These are phyloP conservation scores for Lithophane ornitopus DNA, from an alignment of 2,888 invertebrate genomes.

Conservation along the genomic window DNA sequence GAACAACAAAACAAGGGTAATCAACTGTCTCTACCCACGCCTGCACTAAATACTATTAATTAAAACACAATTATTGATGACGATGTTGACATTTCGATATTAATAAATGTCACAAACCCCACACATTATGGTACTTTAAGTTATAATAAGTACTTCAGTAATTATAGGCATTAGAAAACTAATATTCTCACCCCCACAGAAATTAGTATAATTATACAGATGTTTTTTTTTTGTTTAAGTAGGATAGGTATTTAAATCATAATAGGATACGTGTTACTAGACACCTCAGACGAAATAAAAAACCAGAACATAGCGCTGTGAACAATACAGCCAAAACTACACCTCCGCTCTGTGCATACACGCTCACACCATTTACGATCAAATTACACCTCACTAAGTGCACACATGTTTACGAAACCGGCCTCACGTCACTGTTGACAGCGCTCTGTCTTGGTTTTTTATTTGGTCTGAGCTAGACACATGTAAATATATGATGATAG, in stretches of 20 bases:
- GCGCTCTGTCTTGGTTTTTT: too few relatives aligned
- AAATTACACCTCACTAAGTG: too few relatives aligned
- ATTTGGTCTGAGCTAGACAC: too few relatives aligned
- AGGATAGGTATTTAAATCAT: not conserved
- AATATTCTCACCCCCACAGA: not conserved
- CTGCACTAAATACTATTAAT: not conserved
- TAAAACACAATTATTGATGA: not conserved
- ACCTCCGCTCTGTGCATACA: too few relatives aligned
- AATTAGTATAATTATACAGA: not conserved
- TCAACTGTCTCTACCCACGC: not conserved
- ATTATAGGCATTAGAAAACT: not conserved
- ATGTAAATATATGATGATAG: too few relatives aligned
- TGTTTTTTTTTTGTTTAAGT: not conserved
- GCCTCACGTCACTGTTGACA: too few relatives aligned
- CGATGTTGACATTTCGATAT: slow-evolving; percentile 7
- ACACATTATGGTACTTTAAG: not conserved
- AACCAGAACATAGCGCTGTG: too few relatives aligned
- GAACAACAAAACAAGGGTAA: not conserved
- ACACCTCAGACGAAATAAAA: too few relatives aligned
- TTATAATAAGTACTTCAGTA: slow-evolving; percentile 16
- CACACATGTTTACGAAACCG: too few relatives aligned
- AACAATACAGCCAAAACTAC: too few relatives aligned
- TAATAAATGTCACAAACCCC: not conserved
- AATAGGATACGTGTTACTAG: not conserved
- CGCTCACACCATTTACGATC: too few relatives aligned